These are phyloP conservation scores for Planiliza haematocheilus DNA, from an alignment of 2,113 vertebrate genomes.

Conservation along the genomic window DNA sequence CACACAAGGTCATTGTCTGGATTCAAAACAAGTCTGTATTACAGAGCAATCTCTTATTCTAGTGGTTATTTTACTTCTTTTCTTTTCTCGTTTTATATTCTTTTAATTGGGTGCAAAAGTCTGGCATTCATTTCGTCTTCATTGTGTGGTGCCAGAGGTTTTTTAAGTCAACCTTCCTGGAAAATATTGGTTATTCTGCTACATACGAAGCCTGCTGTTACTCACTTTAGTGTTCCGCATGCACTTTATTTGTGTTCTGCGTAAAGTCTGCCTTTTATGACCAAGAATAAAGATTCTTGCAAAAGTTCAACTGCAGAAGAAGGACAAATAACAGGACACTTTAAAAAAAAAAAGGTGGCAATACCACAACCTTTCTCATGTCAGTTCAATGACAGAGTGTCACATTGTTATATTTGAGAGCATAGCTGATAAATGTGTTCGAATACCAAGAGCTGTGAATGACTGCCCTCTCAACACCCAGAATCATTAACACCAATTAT, in stretches of 20 bases:
- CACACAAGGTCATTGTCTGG: slow-evolving; percentile 33
- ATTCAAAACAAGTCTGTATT: slow-evolving; percentile 40
- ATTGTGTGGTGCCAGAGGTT: slow-evolving; percentile 53
- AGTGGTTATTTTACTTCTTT: slow-evolving; percentile 53
- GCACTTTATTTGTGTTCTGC: slow-evolving; percentile 56
- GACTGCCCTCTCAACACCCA: slow-evolving; percentile 59
- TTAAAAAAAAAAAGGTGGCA: slow-evolving; percentile 29
- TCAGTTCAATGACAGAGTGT: slow-evolving; percentile 52
- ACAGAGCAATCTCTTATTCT: slow-evolving; percentile 49
- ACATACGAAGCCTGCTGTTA: slow-evolving; percentile 64
- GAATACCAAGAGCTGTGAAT: slow-evolving; percentile 70
- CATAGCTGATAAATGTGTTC: slow-evolving; percentile 42
- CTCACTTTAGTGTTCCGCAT: slow-evolving; percentile 46
- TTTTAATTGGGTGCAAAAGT: slow-evolving; percentile 75
- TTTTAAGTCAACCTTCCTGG: slow-evolving; percentile 69
- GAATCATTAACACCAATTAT: slow-evolving; percentile 80
- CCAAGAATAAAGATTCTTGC: slow-evolving; percentile 38
- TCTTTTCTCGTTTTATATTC: slow-evolving; percentile 53
- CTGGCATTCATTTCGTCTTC: slow-evolving; percentile 75
- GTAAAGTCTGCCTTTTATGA: slow-evolving; percentile 60
- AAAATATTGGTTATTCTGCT: slow-evolving; percentile 62
- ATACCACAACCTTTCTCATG: slow-evolving; percentile 25
- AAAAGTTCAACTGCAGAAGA: slow-evolving; percentile 15
- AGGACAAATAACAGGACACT: slow-evolving; percentile 5
- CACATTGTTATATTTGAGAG: slow-evolving; percentile 52